These are phyloP conservation scores for Rhabditoides inermis DNA, from an alignment of 2,888 invertebrate genomes.

Conservation along the genomic window DNA sequence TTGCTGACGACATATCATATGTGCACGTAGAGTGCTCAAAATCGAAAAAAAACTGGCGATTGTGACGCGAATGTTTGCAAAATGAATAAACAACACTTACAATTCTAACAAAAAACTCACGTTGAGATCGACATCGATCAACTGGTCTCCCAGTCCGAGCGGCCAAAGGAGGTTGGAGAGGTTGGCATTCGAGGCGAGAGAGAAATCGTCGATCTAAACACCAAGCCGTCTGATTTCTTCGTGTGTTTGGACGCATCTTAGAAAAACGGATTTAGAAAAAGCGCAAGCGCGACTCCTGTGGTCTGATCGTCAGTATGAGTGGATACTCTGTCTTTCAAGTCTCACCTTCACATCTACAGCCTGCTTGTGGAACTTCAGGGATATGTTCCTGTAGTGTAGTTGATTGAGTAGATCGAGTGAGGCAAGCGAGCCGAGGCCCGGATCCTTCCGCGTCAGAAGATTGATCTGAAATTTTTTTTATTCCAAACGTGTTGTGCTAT, in stretches of 20 bases:
- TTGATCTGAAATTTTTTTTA: conserved; percentile 21
- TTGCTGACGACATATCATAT: too few relatives aligned
- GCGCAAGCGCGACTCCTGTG: too few relatives aligned
- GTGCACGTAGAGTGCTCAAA: too few relatives aligned
- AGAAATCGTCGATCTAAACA: conserved; percentile 3
- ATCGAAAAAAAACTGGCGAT: too few relatives aligned
- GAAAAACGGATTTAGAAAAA: too few relatives aligned
- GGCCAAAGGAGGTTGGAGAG: conserved; percentile 32
- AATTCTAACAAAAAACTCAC: too few relatives aligned
- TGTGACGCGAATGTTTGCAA: too few relatives aligned
- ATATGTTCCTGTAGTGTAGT: conserved; percentile 27
- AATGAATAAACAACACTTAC: too few relatives aligned
- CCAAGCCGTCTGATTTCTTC: neutral
- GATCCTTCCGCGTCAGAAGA: conserved; percentile 23
- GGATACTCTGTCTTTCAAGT: too few relatives aligned
- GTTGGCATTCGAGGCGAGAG: conserved; percentile 19
- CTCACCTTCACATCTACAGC: too few relatives aligned
- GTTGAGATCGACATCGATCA: conserved; percentile 21
- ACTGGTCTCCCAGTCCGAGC: conserved; percentile 24
- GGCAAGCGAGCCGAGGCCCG: conserved; percentile 22
- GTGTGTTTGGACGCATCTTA: neutral
- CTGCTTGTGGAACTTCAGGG: conserved; percentile 26
- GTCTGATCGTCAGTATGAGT: too few relatives aligned
- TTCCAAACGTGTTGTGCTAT: too few relatives aligned
- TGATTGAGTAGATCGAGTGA: conserved; percentile 21